These are phyloP conservation scores for Muschampia plurimacula DNA, from an alignment of 2,888 invertebrate genomes.

Conservation along the genomic window DNA sequence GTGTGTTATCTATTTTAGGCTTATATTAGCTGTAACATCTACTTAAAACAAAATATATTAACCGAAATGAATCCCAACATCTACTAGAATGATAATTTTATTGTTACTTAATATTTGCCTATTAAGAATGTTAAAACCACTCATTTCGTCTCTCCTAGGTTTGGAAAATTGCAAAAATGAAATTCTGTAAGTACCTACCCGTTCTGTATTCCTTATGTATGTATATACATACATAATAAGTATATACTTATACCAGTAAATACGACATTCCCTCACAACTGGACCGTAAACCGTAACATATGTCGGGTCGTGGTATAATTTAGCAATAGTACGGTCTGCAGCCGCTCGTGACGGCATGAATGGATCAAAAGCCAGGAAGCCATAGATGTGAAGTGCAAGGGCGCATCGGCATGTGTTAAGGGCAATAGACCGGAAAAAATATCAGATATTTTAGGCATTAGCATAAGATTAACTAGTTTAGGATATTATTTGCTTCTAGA, in stretches of 20 bases:
- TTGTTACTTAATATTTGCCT: no score
- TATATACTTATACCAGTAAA: not conserved
- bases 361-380: constrained; percentile 52
- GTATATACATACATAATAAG: no score
- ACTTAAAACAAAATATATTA: no score
- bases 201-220: not conserved
- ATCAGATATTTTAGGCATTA: not conserved
- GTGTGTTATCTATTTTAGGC: no score
- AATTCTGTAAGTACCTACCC: no score
- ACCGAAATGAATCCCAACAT: no score
- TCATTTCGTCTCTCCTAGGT: no score
- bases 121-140: no score
- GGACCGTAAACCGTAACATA: constrained; percentile 27
- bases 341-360: constrained; percentile 51
- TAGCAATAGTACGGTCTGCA: constrained; percentile 29
- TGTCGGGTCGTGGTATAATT: constrained; percentile 17
- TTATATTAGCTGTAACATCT: no score
- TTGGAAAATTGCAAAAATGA: no score
- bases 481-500: no score
- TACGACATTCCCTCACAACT: constrained; percentile 23
- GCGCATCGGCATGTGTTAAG: constrained; percentile 44
- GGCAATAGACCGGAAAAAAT: constrained; percentile 12
- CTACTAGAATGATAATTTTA: no score
- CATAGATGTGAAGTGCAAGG: constrained; percentile 52
- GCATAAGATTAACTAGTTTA: not conserved